Conservation (phyloP, 1,140 invertebrate genomes). For the Trypoxylus dichotomus region DNA sequence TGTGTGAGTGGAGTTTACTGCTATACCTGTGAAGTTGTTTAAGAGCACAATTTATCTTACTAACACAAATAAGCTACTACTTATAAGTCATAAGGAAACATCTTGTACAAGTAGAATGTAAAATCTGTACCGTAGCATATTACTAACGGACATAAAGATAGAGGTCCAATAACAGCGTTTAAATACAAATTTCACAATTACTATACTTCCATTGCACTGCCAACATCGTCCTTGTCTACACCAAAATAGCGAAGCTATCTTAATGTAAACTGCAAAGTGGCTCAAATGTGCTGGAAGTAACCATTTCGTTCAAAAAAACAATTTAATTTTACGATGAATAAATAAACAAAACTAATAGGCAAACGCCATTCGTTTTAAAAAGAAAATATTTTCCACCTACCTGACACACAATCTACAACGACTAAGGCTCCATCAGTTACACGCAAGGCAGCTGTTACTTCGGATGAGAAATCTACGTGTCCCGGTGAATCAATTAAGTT, state of each 20-base stretch:
- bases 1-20: too few species aligned
- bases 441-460: conserved; percentile 97
- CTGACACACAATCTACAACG: conserved; percentile 99
- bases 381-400: conserved; percentile 57
- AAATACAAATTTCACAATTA: conserved; percentile 46
- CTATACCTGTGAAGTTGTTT: too few species aligned
- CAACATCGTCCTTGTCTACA: conserved; percentile 53
- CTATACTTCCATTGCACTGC: conserved; percentile 60
- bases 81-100: neutral
- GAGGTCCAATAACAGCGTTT: conserved; percentile 65
- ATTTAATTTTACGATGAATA: neutral
- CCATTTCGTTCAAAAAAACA: too few species aligned
- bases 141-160: conserved; percentile 67
- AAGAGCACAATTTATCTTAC: too few species aligned
- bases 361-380: too few species aligned
- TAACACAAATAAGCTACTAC: too few species aligned
- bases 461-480: conserved; percentile 99
- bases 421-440: conserved; percentile 99
- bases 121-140: conserved; percentile 57
- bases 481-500: conserved; percentile 99
- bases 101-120: conserved; percentile 45
- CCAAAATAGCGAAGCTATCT: conserved; percentile 36
- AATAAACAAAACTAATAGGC: too few species aligned
- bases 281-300: conserved; percentile 58
- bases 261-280: conserved; percentile 54